These are phyloP conservation scores for Trissolcus brochymenae DNA, from an alignment of 2,888 invertebrate species.

Conservation along the genomic window DNA sequence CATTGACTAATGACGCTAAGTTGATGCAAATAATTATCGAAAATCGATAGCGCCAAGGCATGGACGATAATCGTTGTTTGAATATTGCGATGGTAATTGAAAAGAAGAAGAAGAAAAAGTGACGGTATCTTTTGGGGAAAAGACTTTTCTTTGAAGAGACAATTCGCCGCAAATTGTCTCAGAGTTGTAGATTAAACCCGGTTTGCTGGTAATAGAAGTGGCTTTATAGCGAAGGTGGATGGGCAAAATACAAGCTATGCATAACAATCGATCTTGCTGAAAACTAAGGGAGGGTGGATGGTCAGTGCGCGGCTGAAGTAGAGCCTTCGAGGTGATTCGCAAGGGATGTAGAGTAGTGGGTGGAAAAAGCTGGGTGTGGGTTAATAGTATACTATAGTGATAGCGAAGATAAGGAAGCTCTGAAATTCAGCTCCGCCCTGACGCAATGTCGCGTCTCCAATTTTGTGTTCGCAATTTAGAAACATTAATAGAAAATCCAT, in stretches of 20 bases:
- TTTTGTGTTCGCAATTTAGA: conserved; percentile 43
- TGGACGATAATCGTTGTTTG: conserved; percentile 12
- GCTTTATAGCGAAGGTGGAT: conserved; percentile 62
- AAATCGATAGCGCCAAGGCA: conserved; percentile 22
- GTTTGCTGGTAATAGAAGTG: conserved; percentile 55
- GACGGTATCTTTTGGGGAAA: conserved; percentile 49
- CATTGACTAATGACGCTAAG: conserved; percentile 44
- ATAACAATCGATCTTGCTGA: conserved; percentile 77
- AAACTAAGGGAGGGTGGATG: conserved; percentile 74
- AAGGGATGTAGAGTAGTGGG: conserved; percentile 57
- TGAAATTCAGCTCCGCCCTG: conserved; percentile 45
- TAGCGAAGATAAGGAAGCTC: conserved; percentile 40
- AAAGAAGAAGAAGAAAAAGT: conserved; percentile 20
- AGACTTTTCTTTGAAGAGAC: conserved; percentile 72
- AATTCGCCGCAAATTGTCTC: conserved; percentile 64
- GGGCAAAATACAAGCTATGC: conserved; percentile 77
- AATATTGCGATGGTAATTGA: conserved; percentile 27
- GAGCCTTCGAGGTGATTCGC: conserved; percentile 59
- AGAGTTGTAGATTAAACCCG: conserved; percentile 57
- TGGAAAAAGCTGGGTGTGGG: conserved; percentile 52
- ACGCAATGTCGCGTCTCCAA: conserved; percentile 43
- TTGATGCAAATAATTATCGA: conserved; percentile 45
- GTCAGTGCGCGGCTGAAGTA: conserved; percentile 70
- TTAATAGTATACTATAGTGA: conserved; percentile 48
- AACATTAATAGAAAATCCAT: conserved; percentile 44